Evolutionary conservation across 1,140 invertebrate species (phyloP).

Genomic region (Adelges cooleyi): DNA sequence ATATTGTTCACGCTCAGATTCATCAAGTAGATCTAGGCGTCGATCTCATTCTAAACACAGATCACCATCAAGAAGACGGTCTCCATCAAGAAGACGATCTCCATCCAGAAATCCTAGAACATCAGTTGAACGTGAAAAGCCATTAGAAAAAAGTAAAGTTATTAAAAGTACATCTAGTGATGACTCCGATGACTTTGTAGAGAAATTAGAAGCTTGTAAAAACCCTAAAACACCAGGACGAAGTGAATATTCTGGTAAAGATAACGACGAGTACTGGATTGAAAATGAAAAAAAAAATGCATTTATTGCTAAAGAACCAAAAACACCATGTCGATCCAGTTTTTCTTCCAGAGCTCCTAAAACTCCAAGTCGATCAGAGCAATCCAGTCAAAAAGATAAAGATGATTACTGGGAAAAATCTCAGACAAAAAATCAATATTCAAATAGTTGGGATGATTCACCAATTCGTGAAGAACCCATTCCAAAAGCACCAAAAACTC

Average conservation of each 20-base stretch:
- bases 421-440: conserved; percentile 12
- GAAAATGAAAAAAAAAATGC: not conserved
- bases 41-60: not conserved
- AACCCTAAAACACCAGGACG: conserved; percentile 5
- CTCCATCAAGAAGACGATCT: conserved; percentile 6
- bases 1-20: conserved; percentile 7
- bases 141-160: not conserved
- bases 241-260: conserved; percentile 2
- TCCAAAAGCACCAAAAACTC: conserved; percentile 14
- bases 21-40: not conserved
- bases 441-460: conserved; percentile 22
- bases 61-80: conserved; percentile 7
- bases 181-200: conserved; percentile 25
- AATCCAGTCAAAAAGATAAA: not conserved
- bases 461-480: conserved; percentile 10
- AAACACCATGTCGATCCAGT: not conserved
- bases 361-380: not conserved
- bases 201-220: conserved; percentile 23
- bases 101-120: not conserved
- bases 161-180: conserved; percentile 2
- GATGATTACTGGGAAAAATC: conserved; percentile 8
- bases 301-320: not conserved
- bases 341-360: conserved; percentile 7
- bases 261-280: conserved; percentile 22
- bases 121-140: not conserved